These are phyloP conservation scores for Trididemnum clinides DNA, from an alignment of 23 tunicate genomes.

Conservation along the genomic window DNA sequence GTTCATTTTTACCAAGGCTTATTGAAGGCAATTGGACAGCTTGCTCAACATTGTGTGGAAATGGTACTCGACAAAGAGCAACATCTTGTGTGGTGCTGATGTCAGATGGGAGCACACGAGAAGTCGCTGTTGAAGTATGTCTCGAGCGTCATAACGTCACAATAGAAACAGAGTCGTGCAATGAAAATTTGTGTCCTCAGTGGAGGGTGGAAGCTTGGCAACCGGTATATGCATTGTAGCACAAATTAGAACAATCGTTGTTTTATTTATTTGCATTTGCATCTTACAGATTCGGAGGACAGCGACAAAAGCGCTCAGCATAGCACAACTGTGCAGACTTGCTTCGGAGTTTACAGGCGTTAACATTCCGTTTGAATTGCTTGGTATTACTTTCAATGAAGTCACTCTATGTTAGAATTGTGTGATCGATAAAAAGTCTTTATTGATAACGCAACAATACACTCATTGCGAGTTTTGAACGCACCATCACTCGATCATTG, in stretches of 20 bases:
- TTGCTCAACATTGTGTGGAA: conserved; percentile 68
- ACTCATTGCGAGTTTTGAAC: too few relatives aligned
- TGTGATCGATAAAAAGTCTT: too few relatives aligned
- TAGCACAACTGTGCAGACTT: too few relatives aligned
- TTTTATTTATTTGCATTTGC: too few relatives aligned
- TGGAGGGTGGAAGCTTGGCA: conserved; percentile 74
- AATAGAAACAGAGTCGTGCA: conserved; percentile 28
- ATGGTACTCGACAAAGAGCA: conserved; percentile 49
- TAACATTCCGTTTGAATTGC: too few relatives aligned
- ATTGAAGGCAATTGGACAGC: conserved; percentile 53
- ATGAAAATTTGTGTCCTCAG: conserved; percentile 37
- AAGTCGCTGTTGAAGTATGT: conserved; percentile 58
- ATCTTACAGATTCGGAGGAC: too few relatives aligned
- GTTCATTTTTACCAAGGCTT: conserved; percentile 28
- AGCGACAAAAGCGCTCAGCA: too few relatives aligned
- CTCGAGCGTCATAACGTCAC: background rate
- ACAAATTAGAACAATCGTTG: background rate
- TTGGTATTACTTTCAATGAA: too few relatives aligned
- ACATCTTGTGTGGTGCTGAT: conserved; percentile 48
- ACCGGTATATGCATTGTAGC: background rate
- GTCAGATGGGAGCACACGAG: conserved; percentile 57
- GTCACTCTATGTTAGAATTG: too few relatives aligned
- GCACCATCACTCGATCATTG: too few relatives aligned
- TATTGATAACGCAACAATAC: too few relatives aligned
- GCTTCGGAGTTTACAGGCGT: too few relatives aligned